These are phyloP conservation scores for Machimus rusticus DNA, from an alignment of 2,888 invertebrate genomes.

Conservation along the genomic window DNA sequence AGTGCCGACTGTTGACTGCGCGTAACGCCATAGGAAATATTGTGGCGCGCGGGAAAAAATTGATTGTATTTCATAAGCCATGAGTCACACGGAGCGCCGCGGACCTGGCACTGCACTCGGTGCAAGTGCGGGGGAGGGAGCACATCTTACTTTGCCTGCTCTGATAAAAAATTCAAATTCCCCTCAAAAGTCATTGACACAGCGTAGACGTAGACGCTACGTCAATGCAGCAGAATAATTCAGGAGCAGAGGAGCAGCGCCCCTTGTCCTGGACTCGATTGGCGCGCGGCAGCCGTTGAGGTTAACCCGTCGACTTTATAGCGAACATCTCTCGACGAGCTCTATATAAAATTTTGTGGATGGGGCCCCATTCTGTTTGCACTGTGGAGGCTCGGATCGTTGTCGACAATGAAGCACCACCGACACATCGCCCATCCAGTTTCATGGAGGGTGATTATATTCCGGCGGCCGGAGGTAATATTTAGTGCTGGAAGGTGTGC, in stretches of 20 bases:
- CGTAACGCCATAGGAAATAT: background rate
- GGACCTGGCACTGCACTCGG: background rate
- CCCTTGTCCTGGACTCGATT: background rate
- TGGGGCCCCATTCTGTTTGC: background rate
- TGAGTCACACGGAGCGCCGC: background rate
- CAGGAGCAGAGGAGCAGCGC: background rate
- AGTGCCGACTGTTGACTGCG: background rate
- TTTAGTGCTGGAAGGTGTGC: background rate
- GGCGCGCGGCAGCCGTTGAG: background rate
- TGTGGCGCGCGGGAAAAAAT: background rate
- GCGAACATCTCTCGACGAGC: background rate
- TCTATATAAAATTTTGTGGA: background rate
- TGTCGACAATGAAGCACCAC: background rate
- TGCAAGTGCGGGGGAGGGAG: background rate
- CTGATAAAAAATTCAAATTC: slow-evolving; percentile 3
- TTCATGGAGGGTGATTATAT: background rate
- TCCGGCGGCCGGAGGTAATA: background rate
- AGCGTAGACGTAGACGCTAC: background rate
- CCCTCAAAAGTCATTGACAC: background rate
- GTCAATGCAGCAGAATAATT: slow-evolving; percentile 1
- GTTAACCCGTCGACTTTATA: background rate
- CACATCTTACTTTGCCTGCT: background rate
- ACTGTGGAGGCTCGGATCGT: background rate
- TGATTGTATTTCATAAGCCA: background rate
- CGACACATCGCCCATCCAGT: background rate